phyloP scores from a whole-genome alignment of 1,140 invertebrate species.

The Tetramorium alpestre region DNA sequence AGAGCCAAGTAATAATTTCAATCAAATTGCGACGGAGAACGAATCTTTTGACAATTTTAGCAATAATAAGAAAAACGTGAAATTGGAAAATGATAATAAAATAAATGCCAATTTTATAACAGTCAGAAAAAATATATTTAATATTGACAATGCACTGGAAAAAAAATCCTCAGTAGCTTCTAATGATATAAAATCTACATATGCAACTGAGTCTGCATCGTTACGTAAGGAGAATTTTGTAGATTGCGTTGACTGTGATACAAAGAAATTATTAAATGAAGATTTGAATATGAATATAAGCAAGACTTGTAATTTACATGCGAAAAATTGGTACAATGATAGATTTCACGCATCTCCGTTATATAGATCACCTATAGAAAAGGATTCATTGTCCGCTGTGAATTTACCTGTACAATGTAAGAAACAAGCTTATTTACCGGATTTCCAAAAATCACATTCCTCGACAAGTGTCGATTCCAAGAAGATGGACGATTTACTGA shows the following conservation, averaged over 20 bases:
- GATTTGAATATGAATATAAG: constrained; percentile 32
- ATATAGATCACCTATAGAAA: background rate
- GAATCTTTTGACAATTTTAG: background rate
- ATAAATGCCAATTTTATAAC: background rate
- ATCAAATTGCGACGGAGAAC: constrained; percentile 28
- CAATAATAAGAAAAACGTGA: background rate
- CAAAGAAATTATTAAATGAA: constrained; percentile 22
- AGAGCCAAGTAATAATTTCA: background rate
- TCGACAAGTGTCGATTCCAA: background rate
- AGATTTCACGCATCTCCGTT: background rate
- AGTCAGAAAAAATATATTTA: constrained; percentile 4
- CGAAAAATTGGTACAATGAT: constrained; percentile 20
- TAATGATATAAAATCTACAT: constrained; percentile 7
- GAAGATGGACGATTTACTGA: background rate
- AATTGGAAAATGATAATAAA: background rate
- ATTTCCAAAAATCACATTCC: background rate
- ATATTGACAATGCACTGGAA: background rate
- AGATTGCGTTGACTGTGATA: constrained; percentile 7
- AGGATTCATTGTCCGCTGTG: background rate
- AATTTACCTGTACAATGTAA: background rate
- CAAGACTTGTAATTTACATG: constrained; percentile 39
- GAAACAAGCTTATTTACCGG: background rate
- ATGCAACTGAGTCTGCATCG: background rate
- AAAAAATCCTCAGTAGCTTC: background rate
- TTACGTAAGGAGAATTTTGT: background rate